Percentiles rank a stretch among this genome's conserved stretches.
phyloP scores from a whole-genome alignment of 2,888 invertebrate species.

The Cosmia trapezina region DNA sequence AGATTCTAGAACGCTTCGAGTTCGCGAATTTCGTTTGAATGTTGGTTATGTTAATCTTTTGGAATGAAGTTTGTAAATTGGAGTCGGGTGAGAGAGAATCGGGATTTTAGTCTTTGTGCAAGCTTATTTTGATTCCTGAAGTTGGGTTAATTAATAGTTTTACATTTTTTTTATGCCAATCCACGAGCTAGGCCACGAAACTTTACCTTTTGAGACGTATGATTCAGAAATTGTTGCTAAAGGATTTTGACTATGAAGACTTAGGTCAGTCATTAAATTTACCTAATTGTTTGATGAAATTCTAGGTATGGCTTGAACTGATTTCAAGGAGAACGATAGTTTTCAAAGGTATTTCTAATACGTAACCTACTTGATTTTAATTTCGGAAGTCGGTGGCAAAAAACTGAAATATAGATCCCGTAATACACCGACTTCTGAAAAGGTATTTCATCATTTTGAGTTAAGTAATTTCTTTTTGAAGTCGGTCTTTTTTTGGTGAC shows the following conservation, averaged over 20 bases:
- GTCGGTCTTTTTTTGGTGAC: not conserved
- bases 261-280: not conserved
- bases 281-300: not conserved
- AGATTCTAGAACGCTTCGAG: slow-evolving; percentile 45
- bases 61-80: slow-evolving; percentile 45
- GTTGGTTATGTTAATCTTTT: slow-evolving; percentile 58
- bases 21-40: slow-evolving; percentile 54
- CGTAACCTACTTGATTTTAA: not conserved
- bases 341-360: not conserved
- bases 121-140: slow-evolving; percentile 26
- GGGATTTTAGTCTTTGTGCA: slow-evolving; percentile 24
- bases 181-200: not conserved
- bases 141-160: slow-evolving; percentile 26
- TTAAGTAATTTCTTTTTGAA: too few species aligned
- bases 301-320: not conserved
- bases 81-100: slow-evolving; percentile 5
- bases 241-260: not conserved
- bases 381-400: too few species aligned
- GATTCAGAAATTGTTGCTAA: not conserved
- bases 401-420: too few species aligned
- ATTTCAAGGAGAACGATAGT: not conserved
- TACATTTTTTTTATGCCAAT: not conserved
- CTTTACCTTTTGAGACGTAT: not conserved
- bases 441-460: too few species aligned
- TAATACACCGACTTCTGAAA: too few species aligned